Evolutionary conservation across 2,888 invertebrate genomes (phyloP), one percentile per base, ranked within the genome.

Genomic region (Latrodectus elegans): DNA sequence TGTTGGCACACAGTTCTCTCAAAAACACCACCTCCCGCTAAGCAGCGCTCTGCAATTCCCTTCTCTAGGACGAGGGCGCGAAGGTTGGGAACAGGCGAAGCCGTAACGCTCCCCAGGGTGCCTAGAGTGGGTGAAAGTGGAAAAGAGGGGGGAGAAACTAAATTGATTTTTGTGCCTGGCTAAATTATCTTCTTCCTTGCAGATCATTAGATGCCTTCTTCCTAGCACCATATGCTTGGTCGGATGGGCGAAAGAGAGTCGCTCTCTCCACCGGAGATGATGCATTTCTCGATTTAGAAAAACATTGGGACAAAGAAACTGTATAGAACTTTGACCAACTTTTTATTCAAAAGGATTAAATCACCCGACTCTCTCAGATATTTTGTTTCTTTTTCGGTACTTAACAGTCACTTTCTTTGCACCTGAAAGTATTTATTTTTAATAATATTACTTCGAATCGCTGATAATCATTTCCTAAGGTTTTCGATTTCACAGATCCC

Each of bases 101-200:
- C 38, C 38, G 64, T 53, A 76, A 55, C 55, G 82, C 82, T 26
- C 82, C 55, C 38, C 60, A 67, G 82, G 82, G 75, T 55, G 75
- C 67, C 82, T 49, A 26, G 65, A 22, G 74, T 82, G 75, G 80
- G 80, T 72, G 80, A 80, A 80, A 80, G 80, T 80, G 71, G 80
- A 53, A 67, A 77, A 60, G 78, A 70, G 53, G 67, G 76, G 75
- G 78, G 73, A 65, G 55, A 80, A 75, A 74, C 65, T 72, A 80
- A 86, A 86, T 86, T 86, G 85, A 86, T 86, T 86, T 86, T 80
- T 85, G 85, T 79, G 79, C 75, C 60, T 70, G 70, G 79, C 79
- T 79, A 80, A 86, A 80, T 86, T 86, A 86, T 86, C 86, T 71
- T 76, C 74, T 81, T 64, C 75, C 53, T 80, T 55, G 72, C 71